Conservation (phyloP, 2,797 vertebrate species). For the Chaetophractus vellerosus region DNA sequence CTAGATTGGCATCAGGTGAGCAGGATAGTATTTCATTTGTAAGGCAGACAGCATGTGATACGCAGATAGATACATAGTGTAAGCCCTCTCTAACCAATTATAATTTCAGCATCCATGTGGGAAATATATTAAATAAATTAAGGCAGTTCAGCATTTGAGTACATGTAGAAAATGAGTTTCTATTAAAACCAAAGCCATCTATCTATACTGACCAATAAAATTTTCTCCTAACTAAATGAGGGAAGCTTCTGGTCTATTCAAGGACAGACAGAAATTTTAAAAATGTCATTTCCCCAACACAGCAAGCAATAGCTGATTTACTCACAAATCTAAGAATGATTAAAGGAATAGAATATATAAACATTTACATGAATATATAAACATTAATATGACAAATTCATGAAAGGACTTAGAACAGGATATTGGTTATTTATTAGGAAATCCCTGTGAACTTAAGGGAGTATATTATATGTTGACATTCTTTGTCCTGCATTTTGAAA, state of each 20-base stretch:
- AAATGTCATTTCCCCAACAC: not conserved
- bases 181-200: constrained; percentile 25
- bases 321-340: not conserved
- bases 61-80: not conserved
- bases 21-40: not conserved
- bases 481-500: constrained; percentile 6
- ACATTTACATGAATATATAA: constrained; percentile 11
- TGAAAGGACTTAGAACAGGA: not conserved
- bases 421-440: constrained; percentile 23
- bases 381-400: not conserved
- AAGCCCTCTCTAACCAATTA: not conserved
- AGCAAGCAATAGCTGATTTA: not conserved
- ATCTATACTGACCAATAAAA: constrained; percentile 13
- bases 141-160: not conserved
- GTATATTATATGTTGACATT: not conserved
- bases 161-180: constrained; percentile 7
- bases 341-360: constrained; percentile 34
- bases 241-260: not conserved
- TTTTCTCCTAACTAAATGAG: not conserved
- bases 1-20: not conserved
- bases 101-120: not conserved
- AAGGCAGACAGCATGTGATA: not conserved
- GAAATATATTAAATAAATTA: not conserved
- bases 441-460: not conserved
- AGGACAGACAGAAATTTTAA: not conserved